Percentiles rank a stretch among this genome's conserved stretches.
These are phyloP conservation scores for Beroe forskalii DNA, from an alignment of 37 sponge, comb jelly and placozoan genomes.

Conservation along the genomic window DNA sequence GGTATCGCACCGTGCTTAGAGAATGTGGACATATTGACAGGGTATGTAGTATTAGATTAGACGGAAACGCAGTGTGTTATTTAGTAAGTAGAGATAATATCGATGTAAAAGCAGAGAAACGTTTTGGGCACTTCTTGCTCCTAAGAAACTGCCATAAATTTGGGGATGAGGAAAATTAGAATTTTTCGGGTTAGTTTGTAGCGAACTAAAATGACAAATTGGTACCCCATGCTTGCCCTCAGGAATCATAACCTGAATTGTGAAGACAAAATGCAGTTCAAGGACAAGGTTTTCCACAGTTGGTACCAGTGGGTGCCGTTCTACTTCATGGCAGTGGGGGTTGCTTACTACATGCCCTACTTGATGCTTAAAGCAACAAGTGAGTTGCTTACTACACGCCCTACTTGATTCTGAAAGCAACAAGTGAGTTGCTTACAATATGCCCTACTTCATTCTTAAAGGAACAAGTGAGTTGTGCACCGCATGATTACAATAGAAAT, in stretches of 20 bases:
- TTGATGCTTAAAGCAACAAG: slow-evolving; percentile 31
- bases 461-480: too few relatives aligned
- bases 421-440: too few relatives aligned
- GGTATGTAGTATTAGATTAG: background rate
- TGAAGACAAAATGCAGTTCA: background rate
- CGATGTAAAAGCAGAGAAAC: too few relatives aligned
- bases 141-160: too few relatives aligned
- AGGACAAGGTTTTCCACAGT: slow-evolving; percentile 53
- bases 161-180: too few relatives aligned
- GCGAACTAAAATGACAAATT: too few relatives aligned
- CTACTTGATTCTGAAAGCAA: slow-evolving; percentile 20
- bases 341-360: slow-evolving; percentile 55
- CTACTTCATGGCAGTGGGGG: slow-evolving; percentile 60
- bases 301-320: slow-evolving; percentile 65
- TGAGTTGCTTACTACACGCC: slow-evolving; percentile 51
- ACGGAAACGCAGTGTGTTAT: background rate
- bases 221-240: too few relatives aligned
- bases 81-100: too few relatives aligned
- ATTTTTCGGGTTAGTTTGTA: too few relatives aligned
- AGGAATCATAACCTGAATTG: background rate
- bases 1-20: slow-evolving; percentile 20
- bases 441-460: too few relatives aligned
- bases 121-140: too few relatives aligned
- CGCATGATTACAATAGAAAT: too few relatives aligned
- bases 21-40: background rate